Conservation (phyloP, 92 coral and sea anemone species). For the Palythoa grandis region DNA sequence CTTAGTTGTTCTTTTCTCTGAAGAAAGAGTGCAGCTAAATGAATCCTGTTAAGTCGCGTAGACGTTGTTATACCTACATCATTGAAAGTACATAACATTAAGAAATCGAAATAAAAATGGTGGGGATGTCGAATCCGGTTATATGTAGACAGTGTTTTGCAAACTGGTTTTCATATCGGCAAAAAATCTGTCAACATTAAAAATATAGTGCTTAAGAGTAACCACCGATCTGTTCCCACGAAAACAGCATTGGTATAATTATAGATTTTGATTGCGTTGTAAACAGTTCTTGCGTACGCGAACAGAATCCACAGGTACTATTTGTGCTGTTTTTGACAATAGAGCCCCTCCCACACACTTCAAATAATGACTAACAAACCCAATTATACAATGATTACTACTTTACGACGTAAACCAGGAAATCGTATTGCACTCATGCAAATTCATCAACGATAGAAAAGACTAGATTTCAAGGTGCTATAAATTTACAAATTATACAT, state of each 20-base stretch:
- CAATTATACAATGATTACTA: background rate
- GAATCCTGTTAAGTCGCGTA: too few relatives aligned
- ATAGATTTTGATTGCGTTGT: background rate
- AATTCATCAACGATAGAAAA: background rate
- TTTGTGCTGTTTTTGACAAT: background rate
- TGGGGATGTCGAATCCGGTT: too few relatives aligned
- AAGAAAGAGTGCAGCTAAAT: too few relatives aligned
- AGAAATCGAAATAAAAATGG: too few relatives aligned
- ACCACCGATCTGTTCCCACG: background rate
- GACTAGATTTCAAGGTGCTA: background rate
- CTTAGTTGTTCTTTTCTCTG: too few relatives aligned
- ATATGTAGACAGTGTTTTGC: background rate
- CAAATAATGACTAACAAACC: background rate
- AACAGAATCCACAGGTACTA: background rate
- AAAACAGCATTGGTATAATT: background rate
- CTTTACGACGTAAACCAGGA: background rate
- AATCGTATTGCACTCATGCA: background rate
- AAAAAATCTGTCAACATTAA: too few relatives aligned
- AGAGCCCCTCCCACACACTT: constrained; percentile 1
- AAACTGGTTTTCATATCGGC: background rate
- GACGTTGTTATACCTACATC: too few relatives aligned
- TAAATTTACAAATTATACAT: background rate
- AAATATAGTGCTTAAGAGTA: background rate
- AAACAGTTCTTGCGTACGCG: background rate
- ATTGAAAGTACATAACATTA: too few relatives aligned